Percentiles rank a stretch among this genome's conserved stretches.
phyloP scores from a whole-genome alignment of 2,888 invertebrate genomes.

The Glyphotaelius pellucidus region DNA sequence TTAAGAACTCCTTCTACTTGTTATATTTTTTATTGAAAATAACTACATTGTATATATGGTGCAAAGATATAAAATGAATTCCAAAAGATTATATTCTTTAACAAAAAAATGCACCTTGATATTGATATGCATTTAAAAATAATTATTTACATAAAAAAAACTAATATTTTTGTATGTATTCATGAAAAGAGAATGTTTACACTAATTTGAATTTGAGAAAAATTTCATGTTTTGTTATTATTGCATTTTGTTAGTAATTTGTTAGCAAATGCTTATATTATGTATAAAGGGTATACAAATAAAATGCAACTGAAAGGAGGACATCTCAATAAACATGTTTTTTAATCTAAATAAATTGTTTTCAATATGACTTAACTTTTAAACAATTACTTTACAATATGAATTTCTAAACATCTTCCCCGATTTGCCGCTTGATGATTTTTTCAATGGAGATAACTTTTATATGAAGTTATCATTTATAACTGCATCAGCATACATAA shows the following conservation, averaged over 20 bases:
- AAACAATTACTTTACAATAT: slow-evolving; percentile 35
- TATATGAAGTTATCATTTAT: not conserved
- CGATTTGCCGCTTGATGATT: not conserved
- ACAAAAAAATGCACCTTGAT: slow-evolving; percentile 28
- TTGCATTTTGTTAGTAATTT: slow-evolving; percentile 47
- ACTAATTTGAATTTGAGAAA: slow-evolving; percentile 16
- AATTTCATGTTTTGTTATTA: slow-evolving; percentile 39
- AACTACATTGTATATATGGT: slow-evolving; percentile 38
- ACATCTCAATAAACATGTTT: slow-evolving; percentile 51
- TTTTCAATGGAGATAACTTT: not conserved
- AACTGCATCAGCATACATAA: too few species aligned
- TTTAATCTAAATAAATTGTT: slow-evolving; percentile 50
- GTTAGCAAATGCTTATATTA: slow-evolving; percentile 49
- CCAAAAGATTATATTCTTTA: slow-evolving; percentile 20
- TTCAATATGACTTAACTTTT: slow-evolving; percentile 41
- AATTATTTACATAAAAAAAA: slow-evolving; percentile 27
- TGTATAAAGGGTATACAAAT: slow-evolving; percentile 34
- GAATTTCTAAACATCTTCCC: not conserved
- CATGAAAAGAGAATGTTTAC: slow-evolving; percentile 12
- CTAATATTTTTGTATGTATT: slow-evolving; percentile 47
- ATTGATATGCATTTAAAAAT: slow-evolving; percentile 16
- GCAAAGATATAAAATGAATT: slow-evolving; percentile 17
- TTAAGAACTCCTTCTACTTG: slow-evolving; percentile 20
- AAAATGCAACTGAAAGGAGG: slow-evolving; percentile 39
- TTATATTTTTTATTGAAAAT: slow-evolving; percentile 48